phyloP scores from a whole-genome alignment of 2,888 invertebrate genomes.

The Subacronicta megacephala region DNA sequence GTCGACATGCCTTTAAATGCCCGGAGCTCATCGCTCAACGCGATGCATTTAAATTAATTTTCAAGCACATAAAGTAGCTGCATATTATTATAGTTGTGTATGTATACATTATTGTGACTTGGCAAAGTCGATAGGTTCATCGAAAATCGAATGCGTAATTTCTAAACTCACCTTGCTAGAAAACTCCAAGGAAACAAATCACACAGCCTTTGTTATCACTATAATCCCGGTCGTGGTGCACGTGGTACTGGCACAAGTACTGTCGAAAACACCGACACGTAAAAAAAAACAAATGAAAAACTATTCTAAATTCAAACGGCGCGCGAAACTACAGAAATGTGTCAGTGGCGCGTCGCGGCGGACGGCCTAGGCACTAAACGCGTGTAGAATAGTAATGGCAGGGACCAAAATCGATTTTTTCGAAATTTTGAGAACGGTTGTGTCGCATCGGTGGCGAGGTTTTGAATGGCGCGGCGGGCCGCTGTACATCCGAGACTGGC shows the following conservation, averaged over 20 bases:
- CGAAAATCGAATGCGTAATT: slow-evolving; percentile 24
- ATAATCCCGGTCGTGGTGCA: slow-evolving; percentile 64
- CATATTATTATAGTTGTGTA: slow-evolving; percentile 27
- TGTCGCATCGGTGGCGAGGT: slow-evolving; percentile 78
- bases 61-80: slow-evolving; percentile 40
- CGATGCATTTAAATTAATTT: slow-evolving; percentile 59
- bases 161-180: slow-evolving; percentile 70
- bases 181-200: slow-evolving; percentile 62
- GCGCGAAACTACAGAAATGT: slow-evolving; percentile 86
- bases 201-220: slow-evolving; percentile 62
- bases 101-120: slow-evolving; percentile 36
- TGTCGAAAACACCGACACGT: slow-evolving; percentile 72
- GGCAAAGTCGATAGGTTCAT: slow-evolving; percentile 26
- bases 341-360: slow-evolving; percentile 87
- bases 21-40: slow-evolving; percentile 52
- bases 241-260: slow-evolving; percentile 73
- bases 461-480: slow-evolving; percentile 81
- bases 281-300: slow-evolving; percentile 73
- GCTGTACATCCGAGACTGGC: slow-evolving; percentile 81
- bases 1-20: slow-evolving; percentile 45
- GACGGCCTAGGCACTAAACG: slow-evolving; percentile 84
- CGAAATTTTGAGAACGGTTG: slow-evolving; percentile 80
- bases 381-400: slow-evolving; percentile 77
- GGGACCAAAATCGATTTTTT: slow-evolving; percentile 75
- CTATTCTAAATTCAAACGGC: slow-evolving; percentile 87